A percentile compares a stretch with the other conserved stretches of the same genome.
These are phyloP conservation scores for Microtus richardsoni DNA, from an alignment of 2,113 vertebrate genomes.

Conservation along the genomic window DNA sequence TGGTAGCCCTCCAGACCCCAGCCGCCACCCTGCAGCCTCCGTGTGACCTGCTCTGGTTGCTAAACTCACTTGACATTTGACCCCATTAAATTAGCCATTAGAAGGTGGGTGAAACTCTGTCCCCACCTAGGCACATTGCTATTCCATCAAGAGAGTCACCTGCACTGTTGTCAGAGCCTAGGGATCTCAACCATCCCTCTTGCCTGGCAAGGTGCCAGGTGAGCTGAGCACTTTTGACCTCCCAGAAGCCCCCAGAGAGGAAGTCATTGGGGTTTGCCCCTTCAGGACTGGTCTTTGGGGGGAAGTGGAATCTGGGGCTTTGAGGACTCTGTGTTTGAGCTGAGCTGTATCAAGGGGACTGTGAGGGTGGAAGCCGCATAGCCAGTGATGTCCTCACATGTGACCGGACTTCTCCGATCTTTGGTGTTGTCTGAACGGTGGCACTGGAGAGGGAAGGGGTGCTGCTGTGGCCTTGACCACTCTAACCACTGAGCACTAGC, in stretches of 20 bases:
- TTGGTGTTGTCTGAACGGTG: rapidly evolving
- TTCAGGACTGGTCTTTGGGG: neutral
- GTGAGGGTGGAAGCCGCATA: neutral
- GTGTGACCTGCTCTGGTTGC: neutral
- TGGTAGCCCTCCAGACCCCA: neutral
- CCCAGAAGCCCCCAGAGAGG: neutral
- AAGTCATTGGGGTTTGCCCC: neutral
- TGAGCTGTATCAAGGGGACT: neutral
- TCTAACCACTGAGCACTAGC: neutral
- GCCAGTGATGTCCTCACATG: no score
- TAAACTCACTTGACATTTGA: constrained; percentile 27
- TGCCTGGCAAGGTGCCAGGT: neutral
- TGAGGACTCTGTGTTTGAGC: neutral
- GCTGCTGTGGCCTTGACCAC: no score
- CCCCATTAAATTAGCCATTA: neutral
- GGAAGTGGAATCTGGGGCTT: neutral
- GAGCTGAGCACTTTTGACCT: constrained; percentile 1
- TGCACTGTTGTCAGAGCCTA: neutral
- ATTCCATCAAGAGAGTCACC: neutral
- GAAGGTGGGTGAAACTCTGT: neutral
- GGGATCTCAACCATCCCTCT: neutral
- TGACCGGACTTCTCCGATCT: neutral
- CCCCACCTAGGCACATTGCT: neutral
- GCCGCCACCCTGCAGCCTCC: neutral
- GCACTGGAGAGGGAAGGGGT: neutral